Conservation (phyloP, 2,113 vertebrate genomes). For the Stictonetta naevosa region DNA sequence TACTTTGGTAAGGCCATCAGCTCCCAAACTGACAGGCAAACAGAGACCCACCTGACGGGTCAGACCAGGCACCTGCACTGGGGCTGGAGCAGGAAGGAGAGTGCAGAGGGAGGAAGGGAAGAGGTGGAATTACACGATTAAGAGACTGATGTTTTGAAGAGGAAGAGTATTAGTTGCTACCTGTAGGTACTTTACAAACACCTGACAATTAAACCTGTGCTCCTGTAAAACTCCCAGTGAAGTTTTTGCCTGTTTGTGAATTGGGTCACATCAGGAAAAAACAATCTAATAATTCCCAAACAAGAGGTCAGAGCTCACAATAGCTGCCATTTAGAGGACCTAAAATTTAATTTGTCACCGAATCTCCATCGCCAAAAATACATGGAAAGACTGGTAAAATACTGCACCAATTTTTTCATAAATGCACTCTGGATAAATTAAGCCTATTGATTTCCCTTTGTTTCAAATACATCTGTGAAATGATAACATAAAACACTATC, state of each 20-base stretch:
- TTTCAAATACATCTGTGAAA: background rate
- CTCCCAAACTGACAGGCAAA: conserved; percentile 87
- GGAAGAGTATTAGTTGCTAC: background rate
- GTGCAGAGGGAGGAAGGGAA: background rate
- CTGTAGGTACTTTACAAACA: background rate
- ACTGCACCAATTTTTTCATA: background rate
- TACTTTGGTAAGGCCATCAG: conserved; percentile 85
- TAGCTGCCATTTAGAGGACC: background rate
- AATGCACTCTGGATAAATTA: background rate
- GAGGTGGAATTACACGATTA: conserved; percentile 65
- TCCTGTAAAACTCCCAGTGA: background rate
- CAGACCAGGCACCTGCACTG: conserved; percentile 78
- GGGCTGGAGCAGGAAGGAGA: conserved; percentile 16
- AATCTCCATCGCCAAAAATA: background rate
- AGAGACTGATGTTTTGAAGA: conserved; percentile 2
- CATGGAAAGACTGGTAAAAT: background rate
- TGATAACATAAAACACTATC: background rate
- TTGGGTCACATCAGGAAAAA: background rate
- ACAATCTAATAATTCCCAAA: background rate
- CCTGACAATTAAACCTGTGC: background rate
- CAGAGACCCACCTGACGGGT: conserved; percentile 86
- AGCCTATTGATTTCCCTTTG: background rate
- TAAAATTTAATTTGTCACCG: background rate
- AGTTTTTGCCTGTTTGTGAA: background rate
- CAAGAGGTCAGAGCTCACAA: background rate